Conservation (phyloP, 1,140 invertebrate genomes). For the Eriocheir sinensis region DNA sequence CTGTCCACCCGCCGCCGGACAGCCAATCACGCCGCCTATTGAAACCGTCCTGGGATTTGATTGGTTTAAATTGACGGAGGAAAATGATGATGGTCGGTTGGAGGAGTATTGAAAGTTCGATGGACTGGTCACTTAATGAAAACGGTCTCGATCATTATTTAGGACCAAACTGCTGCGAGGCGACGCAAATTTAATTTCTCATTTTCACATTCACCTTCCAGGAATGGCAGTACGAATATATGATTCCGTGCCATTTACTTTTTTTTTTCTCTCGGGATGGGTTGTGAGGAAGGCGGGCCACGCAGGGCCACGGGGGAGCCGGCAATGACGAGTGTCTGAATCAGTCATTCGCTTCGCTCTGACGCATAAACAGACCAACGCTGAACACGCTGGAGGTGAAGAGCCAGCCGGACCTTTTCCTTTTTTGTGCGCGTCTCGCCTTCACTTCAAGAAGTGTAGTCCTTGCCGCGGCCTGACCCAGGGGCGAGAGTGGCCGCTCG, state of each 20-base stretch:
- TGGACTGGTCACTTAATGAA: constrained; percentile 77
- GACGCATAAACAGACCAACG: constrained; percentile 47
- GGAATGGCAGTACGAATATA: constrained; percentile 5
- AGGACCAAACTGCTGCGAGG: constrained; percentile 59
- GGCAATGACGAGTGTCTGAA: constrained; percentile 7
- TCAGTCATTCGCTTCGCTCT: background rate
- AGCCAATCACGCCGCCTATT: constrained; percentile 77
- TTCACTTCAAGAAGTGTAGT: constrained; percentile 19
- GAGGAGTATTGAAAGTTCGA: constrained; percentile 77
- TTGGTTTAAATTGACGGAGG: constrained; percentile 77
- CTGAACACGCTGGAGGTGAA: constrained; percentile 51
- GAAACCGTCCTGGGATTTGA: constrained; percentile 76
- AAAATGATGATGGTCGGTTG: constrained; percentile 76
- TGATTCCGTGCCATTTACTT: constrained; percentile 1
- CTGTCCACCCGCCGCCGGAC: constrained; percentile 73
- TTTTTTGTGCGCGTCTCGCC: constrained; percentile 23
- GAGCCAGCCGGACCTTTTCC: constrained; percentile 36
- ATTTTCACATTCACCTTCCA: constrained; percentile 38
- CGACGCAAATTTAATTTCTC: constrained; percentile 58
- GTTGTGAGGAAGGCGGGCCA: background rate
- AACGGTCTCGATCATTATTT: constrained; percentile 74
- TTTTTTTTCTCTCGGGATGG: background rate
- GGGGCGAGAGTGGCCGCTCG: constrained; percentile 44
- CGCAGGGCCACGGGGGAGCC: background rate
- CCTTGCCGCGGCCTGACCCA: constrained; percentile 38